phyloP scores from a whole-genome alignment of 2,797 vertebrate genomes.

The Sandelia bainsii region DNA sequence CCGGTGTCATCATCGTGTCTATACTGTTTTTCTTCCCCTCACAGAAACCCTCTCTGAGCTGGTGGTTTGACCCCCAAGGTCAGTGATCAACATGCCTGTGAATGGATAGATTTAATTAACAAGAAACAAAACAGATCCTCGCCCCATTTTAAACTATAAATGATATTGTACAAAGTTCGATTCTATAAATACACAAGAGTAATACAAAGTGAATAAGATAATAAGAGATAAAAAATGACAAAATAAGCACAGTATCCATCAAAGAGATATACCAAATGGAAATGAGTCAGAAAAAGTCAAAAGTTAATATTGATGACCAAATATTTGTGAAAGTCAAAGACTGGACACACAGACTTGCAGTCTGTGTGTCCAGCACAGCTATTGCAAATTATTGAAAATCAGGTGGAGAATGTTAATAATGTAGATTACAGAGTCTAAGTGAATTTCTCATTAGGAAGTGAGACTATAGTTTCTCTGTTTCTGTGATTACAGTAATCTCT shows the following conservation, averaged over 20 bases:
- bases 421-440: conserved; percentile 77
- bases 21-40: conserved; percentile 97
- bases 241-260: not conserved
- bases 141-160: not conserved
- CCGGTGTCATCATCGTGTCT: conserved; percentile 91
- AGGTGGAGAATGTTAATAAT: conserved; percentile 84
- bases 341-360: conserved; percentile 10
- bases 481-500: conserved; percentile 83
- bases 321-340: conserved; percentile 8
- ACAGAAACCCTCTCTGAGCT: conserved; percentile 91
- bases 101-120: not conserved
- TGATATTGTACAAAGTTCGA: not conserved
- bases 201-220: not conserved
- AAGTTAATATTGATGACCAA: conserved; percentile 9
- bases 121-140: not conserved
- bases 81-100: conserved; percentile 49
- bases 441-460: conserved; percentile 53
- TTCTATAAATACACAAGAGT: not conserved
- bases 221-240: not conserved
- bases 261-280: not conserved
- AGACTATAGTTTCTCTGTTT: conserved; percentile 80
- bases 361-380: conserved; percentile 21
- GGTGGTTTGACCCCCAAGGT: conserved; percentile 96
- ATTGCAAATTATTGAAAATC: conserved; percentile 65
- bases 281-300: not conserved